Evolutionary conservation across 2,113 vertebrate genomes (phyloP).

Genomic region (Cettia cetti): DNA sequence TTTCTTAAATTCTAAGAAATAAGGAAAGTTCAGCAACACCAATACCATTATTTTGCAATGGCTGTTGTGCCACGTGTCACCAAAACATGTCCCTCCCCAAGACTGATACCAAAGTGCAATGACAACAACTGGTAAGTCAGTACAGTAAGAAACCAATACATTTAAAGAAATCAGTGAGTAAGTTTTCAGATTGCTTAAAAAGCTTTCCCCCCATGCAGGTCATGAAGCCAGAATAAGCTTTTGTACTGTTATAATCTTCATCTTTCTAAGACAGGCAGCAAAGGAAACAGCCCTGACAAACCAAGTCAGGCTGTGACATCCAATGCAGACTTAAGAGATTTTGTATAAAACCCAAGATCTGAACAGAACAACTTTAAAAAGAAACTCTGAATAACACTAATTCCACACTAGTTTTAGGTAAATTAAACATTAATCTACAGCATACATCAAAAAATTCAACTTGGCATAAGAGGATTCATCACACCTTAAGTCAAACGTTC

Average conservation of each 20-base stretch:
- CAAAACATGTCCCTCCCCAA: not conserved
- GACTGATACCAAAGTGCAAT: not conserved
- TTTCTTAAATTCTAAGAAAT: not conserved
- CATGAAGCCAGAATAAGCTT: not conserved
- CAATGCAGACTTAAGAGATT: not conserved
- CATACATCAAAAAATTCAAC: slow-evolving; percentile 10
- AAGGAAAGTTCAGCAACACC: not conserved
- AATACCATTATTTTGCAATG: not conserved
- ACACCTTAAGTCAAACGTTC: slow-evolving; percentile 56
- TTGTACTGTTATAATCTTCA: not conserved
- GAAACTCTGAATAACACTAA: not conserved
- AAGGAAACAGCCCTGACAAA: not conserved
- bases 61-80: not conserved
- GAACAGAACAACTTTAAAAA: not conserved
- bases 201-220: not conserved
- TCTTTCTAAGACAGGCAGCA: not conserved
- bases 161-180: not conserved
- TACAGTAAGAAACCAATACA: not conserved
- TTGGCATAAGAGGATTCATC: slow-evolving; percentile 52
- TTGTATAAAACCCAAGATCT: not conserved
- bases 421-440: not conserved
- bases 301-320: not conserved
- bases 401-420: not conserved
- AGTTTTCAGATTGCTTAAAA: not conserved
- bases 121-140: not conserved